A percentile compares a stretch with the other conserved stretches of the same genome.
These are phyloP conservation scores for Propithecus perrieri DNA, from an alignment of 2,797 vertebrate genomes.

Conservation along the genomic window DNA sequence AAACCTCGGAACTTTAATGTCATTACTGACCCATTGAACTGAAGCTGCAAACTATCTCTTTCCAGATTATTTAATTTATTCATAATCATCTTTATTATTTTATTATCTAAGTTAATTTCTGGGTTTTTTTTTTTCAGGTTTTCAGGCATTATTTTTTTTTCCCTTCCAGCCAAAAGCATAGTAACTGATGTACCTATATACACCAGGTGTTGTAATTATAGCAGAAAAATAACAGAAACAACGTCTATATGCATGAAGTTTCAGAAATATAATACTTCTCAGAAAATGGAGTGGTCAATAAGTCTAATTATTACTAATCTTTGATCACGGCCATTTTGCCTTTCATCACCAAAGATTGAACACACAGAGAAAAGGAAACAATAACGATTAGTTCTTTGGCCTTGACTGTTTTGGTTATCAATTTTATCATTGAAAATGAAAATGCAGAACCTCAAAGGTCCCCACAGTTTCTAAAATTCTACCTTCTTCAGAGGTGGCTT, in stretches of 20 bases:
- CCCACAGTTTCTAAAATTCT: neutral
- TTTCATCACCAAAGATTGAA: neutral
- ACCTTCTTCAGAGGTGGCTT: neutral
- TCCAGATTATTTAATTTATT: neutral
- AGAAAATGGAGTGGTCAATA: neutral
- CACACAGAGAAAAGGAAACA: neutral
- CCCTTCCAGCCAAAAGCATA: neutral
- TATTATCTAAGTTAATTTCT: neutral
- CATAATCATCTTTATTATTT: neutral
- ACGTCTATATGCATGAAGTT: neutral
- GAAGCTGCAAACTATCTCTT: neutral
- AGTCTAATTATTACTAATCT: neutral
- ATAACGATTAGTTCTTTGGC: neutral
- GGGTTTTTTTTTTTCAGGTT: neutral
- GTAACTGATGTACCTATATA: neutral
- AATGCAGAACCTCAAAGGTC: neutral
- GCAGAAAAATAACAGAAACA: neutral
- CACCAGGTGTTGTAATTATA: neutral
- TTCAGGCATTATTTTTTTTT: neutral
- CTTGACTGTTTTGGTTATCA: neutral
- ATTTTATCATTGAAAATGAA: neutral
- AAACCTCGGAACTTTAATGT: too few species aligned
- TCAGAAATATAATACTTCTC: neutral
- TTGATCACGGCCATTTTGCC: neutral
- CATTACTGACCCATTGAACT: neutral